Evolutionary conservation across 2,888 invertebrate genomes (phyloP).

Genomic region (Lordiphosa fenestrarum): DNA sequence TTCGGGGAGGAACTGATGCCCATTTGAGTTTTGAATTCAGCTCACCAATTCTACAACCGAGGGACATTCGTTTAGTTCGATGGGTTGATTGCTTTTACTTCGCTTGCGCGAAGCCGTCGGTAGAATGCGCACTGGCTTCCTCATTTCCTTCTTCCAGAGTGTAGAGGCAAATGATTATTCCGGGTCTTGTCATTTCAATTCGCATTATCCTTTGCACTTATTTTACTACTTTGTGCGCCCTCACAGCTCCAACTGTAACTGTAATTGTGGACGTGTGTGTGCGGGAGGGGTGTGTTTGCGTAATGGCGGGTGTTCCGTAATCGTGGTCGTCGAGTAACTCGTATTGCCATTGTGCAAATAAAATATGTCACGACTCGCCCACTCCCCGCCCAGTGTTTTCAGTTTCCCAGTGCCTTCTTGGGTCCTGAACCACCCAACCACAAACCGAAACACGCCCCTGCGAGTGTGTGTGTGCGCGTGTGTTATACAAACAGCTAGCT

Average conservation of each 20-base stretch:
- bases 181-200: conserved; percentile 77
- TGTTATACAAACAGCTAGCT: conserved; percentile 39
- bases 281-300: conserved; percentile 61
- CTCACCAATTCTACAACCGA: neutral
- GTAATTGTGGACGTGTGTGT: conserved; percentile 30
- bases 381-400: conserved; percentile 37
- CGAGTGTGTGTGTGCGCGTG: conserved; percentile 21
- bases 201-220: conserved; percentile 77
- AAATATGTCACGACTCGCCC: conserved; percentile 77
- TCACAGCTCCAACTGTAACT: conserved; percentile 29
- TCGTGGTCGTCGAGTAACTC: conserved; percentile 60
- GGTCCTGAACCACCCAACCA: conserved; percentile 16
- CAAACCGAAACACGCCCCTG: conserved; percentile 59
- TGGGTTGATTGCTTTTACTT: neutral
- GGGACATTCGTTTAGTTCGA: neutral
- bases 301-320: conserved; percentile 50
- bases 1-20: conserved; percentile 7
- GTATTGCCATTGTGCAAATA: conserved; percentile 77
- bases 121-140: conserved; percentile 15
- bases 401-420: conserved; percentile 34
- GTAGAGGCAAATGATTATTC: conserved; percentile 75
- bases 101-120: conserved; percentile 24
- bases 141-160: conserved; percentile 35
- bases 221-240: conserved; percentile 66
- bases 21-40: conserved; percentile 13